Percentiles rank a stretch among this genome's conserved stretches.
These are phyloP conservation scores for Lethocerus indicus DNA, from an alignment of 1,140 invertebrate genomes.

Conservation along the genomic window DNA sequence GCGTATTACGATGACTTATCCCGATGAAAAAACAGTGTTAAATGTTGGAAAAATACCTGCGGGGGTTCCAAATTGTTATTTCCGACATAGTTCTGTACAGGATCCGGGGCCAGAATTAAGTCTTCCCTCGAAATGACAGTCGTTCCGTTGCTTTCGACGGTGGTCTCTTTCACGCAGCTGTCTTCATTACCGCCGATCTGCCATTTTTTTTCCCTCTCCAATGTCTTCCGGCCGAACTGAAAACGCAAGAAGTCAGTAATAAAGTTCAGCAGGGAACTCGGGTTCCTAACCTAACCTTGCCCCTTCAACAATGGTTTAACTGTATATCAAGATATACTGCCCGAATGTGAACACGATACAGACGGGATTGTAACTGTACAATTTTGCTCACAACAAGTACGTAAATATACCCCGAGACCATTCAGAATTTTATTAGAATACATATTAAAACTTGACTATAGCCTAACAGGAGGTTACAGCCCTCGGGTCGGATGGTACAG, in stretches of 20 bases:
- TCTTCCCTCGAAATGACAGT: conserved; percentile 39
- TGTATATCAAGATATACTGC: not conserved
- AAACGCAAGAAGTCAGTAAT: conserved; percentile 22
- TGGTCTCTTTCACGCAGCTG: conserved; percentile 13
- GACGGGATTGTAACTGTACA: conserved; percentile 1
- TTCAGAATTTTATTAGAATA: too few relatives aligned
- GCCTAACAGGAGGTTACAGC: too few relatives aligned
- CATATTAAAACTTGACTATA: too few relatives aligned
- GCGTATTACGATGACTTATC: too few relatives aligned
- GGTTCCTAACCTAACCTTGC: not conserved
- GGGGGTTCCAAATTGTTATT: conserved; percentile 19
- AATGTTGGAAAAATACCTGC: conserved; percentile 7
- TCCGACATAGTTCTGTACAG: conserved; percentile 27
- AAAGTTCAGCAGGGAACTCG: too few relatives aligned
- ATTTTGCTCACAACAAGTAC: conserved; percentile 1
- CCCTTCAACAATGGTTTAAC: not conserved
- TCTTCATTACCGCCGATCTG: conserved; percentile 24
- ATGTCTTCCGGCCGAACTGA: conserved; percentile 61
- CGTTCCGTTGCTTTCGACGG: conserved; percentile 12
- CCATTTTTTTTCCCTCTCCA: conserved; percentile 41
- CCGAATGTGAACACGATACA: not conserved
- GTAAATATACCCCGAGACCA: not conserved
- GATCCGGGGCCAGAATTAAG: conserved; percentile 40
- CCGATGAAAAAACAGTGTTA: not conserved
- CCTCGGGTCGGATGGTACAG: too few relatives aligned